Conservation (phyloP, 1,140 invertebrate species). For the Octopus bimaculoides region DNA sequence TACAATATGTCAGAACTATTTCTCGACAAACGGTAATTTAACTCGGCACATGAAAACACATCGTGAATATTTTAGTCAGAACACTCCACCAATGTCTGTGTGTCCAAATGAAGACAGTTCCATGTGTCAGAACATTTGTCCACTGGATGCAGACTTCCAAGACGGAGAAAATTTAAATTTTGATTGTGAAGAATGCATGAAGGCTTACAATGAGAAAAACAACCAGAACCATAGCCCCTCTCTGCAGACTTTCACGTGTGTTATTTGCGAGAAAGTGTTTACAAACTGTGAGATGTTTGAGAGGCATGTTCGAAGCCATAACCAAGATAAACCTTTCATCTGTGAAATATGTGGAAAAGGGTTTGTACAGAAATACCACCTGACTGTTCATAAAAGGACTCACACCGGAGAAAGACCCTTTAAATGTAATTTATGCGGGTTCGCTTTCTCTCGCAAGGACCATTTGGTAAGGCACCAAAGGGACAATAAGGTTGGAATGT, state of each 20-base stretch:
- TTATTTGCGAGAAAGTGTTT: slow-evolving; percentile 77
- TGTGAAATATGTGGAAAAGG: slow-evolving; percentile 66
- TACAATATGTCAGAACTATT: background rate
- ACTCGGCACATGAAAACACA: background rate
- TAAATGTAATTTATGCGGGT: slow-evolving; percentile 68
- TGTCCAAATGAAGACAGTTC: no score
- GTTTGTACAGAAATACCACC: slow-evolving; percentile 84
- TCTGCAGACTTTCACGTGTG: slow-evolving; percentile 78
- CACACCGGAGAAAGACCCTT: slow-evolving; percentile 68
- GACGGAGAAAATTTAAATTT: slow-evolving; percentile 44
- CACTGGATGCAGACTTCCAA: background rate
- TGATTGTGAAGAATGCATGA: background rate
- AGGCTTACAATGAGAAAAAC: background rate
- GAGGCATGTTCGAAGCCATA: slow-evolving; percentile 72
- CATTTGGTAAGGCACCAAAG: slow-evolving; percentile 17
- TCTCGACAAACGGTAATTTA: background rate
- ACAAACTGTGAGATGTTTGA: slow-evolving; percentile 81
- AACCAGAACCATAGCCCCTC: slow-evolving; percentile 51
- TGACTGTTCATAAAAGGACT: slow-evolving; percentile 66
- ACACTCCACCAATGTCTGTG: background rate
- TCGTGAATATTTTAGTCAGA: background rate
- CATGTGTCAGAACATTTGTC: no score
- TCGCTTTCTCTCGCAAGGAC: slow-evolving; percentile 48
- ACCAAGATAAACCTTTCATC: slow-evolving; percentile 59
- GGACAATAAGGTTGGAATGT: background rate